Conservation (phyloP, 1,140 invertebrate genomes). For the Trichonephila clavipes region DNA sequence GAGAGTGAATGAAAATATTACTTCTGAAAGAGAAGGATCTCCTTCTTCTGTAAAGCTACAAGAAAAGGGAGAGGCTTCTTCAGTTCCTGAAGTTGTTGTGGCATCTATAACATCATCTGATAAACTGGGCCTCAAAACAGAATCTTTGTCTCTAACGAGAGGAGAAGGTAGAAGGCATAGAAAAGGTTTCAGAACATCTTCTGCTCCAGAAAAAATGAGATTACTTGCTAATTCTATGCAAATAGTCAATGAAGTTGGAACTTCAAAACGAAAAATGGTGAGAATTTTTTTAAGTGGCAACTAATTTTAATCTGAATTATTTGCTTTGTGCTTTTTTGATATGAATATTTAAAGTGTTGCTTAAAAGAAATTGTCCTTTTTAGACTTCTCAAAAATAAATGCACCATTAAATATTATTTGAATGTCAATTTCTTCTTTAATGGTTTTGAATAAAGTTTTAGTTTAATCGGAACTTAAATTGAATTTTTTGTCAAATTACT, state of each 20-base stretch:
- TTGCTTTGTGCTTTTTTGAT: too few species aligned
- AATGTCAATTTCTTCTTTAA: too few species aligned
- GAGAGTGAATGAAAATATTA: conserved; percentile 32
- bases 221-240: conserved; percentile 71
- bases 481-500: too few species aligned
- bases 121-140: conserved; percentile 63
- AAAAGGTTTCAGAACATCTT: conserved; percentile 73
- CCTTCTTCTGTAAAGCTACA: conserved; percentile 11
- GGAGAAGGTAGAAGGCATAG: conserved; percentile 63
- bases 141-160: conserved; percentile 67
- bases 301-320: too few species aligned
- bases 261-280: conserved; percentile 67
- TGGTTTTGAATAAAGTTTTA: too few species aligned
- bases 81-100: conserved; percentile 63
- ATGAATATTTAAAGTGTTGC: too few species aligned
- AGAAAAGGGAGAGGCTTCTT: conserved; percentile 27
- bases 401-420: too few species aligned
- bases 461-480: too few species aligned
- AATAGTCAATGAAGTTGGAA: conserved; percentile 73
- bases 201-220: conserved; percentile 76
- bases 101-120: conserved; percentile 56
- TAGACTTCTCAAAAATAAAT: too few species aligned
- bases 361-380: too few species aligned
- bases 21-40: background rate
- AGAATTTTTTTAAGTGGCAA: background rate